Evolutionary conservation across 2,888 invertebrate genomes (phyloP).

Genomic region (Drosophila koepferae): DNA sequence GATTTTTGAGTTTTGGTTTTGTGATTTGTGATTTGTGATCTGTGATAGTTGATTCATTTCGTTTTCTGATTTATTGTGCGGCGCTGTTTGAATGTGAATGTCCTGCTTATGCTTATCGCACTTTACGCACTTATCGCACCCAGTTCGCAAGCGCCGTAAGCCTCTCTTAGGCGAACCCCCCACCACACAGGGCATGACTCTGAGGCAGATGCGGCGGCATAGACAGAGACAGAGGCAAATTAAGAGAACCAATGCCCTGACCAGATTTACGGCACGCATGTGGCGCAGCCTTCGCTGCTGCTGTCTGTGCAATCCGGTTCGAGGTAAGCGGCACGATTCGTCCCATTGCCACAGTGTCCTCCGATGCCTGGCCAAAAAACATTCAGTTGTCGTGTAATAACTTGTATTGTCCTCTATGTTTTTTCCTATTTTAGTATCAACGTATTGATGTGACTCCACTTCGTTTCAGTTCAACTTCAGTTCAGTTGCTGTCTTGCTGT

Average conservation of each 20-base stretch:
- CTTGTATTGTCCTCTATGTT: constrained; percentile 17
- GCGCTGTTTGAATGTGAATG: constrained; percentile 19
- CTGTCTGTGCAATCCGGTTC: constrained; percentile 51
- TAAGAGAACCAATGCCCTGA: constrained; percentile 29
- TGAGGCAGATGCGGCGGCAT: constrained; percentile 27
- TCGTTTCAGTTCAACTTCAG: constrained; percentile 20
- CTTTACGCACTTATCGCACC: constrained; percentile 59
- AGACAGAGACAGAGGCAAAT: constrained; percentile 15
- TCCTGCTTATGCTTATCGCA: constrained; percentile 44
- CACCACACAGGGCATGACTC: constrained; percentile 20
- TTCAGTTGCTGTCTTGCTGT: constrained; percentile 27
- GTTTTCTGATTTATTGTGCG: constrained; percentile 6
- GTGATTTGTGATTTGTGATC: background rate
- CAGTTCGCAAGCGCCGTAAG: constrained; percentile 37
- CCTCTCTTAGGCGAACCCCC: constrained; percentile 34
- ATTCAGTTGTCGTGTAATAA: constrained; percentile 16
- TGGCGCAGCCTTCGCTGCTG: constrained; percentile 39
- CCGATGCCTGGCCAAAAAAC: constrained; percentile 31
- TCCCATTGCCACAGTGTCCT: constrained; percentile 22
- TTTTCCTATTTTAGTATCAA: constrained; percentile 16
- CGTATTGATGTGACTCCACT: constrained; percentile 19
- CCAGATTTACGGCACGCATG: constrained; percentile 33
- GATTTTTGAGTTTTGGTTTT: background rate
- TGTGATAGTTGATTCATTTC: background rate
- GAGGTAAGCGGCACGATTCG: constrained; percentile 51